These are phyloP conservation scores for Tiaroga cobitis DNA, from an alignment of 2,797 vertebrate species.

Conservation along the genomic window DNA sequence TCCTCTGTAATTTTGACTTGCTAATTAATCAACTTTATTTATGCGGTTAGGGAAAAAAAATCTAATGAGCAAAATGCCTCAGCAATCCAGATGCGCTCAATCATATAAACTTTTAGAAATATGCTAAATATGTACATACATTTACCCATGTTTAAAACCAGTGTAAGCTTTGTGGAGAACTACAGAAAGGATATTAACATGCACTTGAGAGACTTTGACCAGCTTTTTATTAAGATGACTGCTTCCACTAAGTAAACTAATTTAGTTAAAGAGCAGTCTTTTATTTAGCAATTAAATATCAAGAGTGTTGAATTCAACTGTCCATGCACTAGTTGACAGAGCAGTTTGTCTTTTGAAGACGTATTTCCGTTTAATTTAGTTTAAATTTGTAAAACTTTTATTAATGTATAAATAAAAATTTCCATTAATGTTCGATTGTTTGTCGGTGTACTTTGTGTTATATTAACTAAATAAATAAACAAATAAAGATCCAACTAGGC, in stretches of 20 bases:
- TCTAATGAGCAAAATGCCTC: slow-evolving; percentile 77
- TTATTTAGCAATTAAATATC: neutral
- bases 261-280: neutral
- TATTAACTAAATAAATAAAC: neutral
- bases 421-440: neutral
- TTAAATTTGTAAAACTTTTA: neutral
- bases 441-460: neutral
- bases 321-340: neutral
- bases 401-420: neutral
- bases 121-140: slow-evolving; percentile 62
- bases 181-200: neutral
- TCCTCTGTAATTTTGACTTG: slow-evolving; percentile 83
- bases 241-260: slow-evolving; percentile 13
- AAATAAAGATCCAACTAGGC: neutral
- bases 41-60: slow-evolving; percentile 70
- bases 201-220: neutral
- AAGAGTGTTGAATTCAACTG: slow-evolving; percentile 5
- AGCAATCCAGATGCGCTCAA: slow-evolving; percentile 71
- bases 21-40: slow-evolving; percentile 88
- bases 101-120: slow-evolving; percentile 67
- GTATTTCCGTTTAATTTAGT: neutral
- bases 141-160: slow-evolving; percentile 48
- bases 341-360: neutral
- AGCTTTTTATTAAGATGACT: neutral
- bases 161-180: neutral